Evolutionary conservation across 2,888 invertebrate genomes (phyloP).

Genomic region (Trachelus troglodyta): DNA sequence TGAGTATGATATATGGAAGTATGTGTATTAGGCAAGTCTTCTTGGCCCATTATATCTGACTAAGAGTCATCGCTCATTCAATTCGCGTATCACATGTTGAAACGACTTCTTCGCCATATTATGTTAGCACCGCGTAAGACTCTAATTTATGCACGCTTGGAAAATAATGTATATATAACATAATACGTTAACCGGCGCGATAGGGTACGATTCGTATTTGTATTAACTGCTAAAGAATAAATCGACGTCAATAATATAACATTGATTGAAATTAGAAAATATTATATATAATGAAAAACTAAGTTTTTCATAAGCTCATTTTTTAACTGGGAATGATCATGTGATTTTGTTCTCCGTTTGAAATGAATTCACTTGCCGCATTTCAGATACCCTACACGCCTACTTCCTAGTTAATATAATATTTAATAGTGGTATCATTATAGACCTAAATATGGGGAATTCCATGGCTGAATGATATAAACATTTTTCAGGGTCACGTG

Average conservation of each 20-base stretch:
- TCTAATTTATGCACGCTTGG: constrained; percentile 5
- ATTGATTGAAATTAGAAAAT: no score
- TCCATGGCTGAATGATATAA: no score
- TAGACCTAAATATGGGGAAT: no score
- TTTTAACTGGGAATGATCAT: no score
- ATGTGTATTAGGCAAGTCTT: constrained; percentile 22
- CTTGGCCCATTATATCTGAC: constrained; percentile 22
- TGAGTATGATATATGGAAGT: constrained; percentile 2
- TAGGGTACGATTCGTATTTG: neutral
- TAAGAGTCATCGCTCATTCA: constrained; percentile 18
- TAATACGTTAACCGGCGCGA: neutral
- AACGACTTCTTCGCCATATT: constrained; percentile 20
- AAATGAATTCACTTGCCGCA: no score
- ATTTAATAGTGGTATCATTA: no score
- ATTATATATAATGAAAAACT: no score
- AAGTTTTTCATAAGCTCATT: no score
- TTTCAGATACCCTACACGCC: no score
- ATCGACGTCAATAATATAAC: neutral
- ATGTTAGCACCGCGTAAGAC: neutral
- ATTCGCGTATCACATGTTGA: constrained; percentile 20
- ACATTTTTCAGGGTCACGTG: no score
- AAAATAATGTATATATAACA: neutral
- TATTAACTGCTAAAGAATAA: neutral
- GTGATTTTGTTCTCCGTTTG: no score
- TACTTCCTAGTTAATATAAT: no score